Conservation (phyloP, 1,140 invertebrate genomes). For the Mizuhopecten yessoensis region DNA sequence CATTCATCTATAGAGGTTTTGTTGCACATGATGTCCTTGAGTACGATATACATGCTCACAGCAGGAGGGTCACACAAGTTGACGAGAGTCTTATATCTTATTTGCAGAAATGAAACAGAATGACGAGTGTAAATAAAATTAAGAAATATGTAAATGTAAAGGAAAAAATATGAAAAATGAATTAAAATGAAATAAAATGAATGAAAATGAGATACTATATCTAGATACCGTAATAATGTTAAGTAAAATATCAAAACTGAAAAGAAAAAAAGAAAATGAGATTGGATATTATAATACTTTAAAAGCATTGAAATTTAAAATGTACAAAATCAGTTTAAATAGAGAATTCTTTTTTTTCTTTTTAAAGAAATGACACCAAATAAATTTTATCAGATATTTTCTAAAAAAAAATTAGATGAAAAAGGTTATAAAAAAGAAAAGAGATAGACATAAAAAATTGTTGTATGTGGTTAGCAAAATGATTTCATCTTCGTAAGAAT, state of each 20-base stretch:
- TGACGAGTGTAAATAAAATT: too few species aligned
- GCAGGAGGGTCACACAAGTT: neutral
- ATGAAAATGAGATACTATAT: too few species aligned
- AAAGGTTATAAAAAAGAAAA: neutral
- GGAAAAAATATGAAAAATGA: too few species aligned
- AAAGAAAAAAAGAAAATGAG: neutral
- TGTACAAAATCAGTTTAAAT: neutral
- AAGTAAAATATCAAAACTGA: too few species aligned
- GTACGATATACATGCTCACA: slow-evolving; percentile 2
- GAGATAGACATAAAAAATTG: neutral
- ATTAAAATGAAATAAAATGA: too few species aligned
- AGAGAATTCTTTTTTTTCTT: too few species aligned
- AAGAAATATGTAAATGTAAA: neutral
- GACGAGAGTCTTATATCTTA: too few species aligned
- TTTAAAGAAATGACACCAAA: neutral
- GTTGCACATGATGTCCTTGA: slow-evolving; percentile 26
- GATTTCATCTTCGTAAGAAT: neutral
- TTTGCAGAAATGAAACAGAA: neutral
- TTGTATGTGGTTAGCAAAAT: too few species aligned
- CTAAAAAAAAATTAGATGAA: neutral
- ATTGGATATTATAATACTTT: too few species aligned
- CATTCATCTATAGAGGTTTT: slow-evolving; percentile 13
- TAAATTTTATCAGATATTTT: neutral
- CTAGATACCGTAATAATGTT: too few species aligned
- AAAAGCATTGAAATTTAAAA: neutral